Conservation (phyloP, 2,797 vertebrate species). For the Dallia pectoralis region DNA sequence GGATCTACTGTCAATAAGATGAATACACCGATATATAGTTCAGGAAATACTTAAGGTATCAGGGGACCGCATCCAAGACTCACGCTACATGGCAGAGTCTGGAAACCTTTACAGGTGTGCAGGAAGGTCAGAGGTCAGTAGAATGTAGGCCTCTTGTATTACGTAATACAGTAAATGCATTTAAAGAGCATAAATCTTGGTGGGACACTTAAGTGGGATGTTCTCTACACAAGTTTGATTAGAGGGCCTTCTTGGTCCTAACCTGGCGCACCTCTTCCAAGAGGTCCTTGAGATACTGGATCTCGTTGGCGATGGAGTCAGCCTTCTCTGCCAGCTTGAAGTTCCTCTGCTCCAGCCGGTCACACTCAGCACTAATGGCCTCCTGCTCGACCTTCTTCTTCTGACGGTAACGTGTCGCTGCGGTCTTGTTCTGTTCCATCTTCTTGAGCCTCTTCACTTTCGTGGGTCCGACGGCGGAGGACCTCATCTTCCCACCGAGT, state of each 20-base stretch:
- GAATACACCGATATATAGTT: slow-evolving; percentile 26
- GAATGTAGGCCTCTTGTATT: slow-evolving; percentile 8
- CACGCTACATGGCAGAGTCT: slow-evolving; percentile 5
- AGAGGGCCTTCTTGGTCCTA: slow-evolving; percentile 66
- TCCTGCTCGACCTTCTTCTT: slow-evolving; percentile 90
- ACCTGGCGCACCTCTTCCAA: slow-evolving; percentile 87
- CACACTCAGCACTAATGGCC: slow-evolving; percentile 68
- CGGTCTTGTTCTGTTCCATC: slow-evolving; percentile 97
- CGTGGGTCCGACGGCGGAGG: slow-evolving; percentile 43
- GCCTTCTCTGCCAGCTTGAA: slow-evolving; percentile 82
- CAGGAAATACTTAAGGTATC: slow-evolving; percentile 41
- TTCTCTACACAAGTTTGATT: slow-evolving; percentile 22
- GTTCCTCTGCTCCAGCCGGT: slow-evolving; percentile 83
- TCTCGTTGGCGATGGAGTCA: slow-evolving; percentile 88
- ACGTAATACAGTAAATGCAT: slow-evolving; percentile 26
- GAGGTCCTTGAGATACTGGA: slow-evolving; percentile 91
- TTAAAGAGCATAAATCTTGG: slow-evolving; percentile 27
- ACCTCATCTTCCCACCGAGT: slow-evolving; percentile 38
- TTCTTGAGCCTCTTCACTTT: slow-evolving; percentile 91
- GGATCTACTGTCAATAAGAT: slow-evolving; percentile 8
- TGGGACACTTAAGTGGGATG: not conserved
- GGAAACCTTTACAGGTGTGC: slow-evolving; percentile 5
- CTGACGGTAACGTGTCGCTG: slow-evolving; percentile 90
- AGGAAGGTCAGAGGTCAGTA: not conserved
- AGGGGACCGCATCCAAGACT: not conserved